Percentiles rank a stretch among this genome's conserved stretches.
phyloP scores from a whole-genome alignment of 2,888 invertebrate species.

The Frankliniella fusca region DNA sequence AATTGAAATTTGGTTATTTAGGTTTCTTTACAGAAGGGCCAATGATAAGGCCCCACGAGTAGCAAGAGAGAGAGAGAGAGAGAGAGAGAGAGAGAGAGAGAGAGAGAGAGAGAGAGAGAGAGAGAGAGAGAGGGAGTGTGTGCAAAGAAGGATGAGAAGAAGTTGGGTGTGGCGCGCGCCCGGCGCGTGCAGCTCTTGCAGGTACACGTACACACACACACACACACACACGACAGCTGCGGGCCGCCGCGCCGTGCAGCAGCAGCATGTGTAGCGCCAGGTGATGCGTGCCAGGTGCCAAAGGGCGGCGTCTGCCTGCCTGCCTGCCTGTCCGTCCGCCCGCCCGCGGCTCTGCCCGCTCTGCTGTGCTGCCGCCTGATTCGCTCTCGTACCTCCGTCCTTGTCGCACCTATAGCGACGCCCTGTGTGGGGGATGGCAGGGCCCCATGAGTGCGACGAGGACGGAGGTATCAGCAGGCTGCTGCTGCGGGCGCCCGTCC shows the following conservation, averaged over 20 bases:
- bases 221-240: background rate
- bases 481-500: too few relatives aligned
- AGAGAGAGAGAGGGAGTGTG: background rate
- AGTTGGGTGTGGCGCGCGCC: background rate
- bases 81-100: background rate
- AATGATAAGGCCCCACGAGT: too few relatives aligned
- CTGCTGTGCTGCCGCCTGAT: too few relatives aligned
- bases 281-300: too few relatives aligned
- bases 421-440: too few relatives aligned
- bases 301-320: too few relatives aligned
- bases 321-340: too few relatives aligned
- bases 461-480: too few relatives aligned
- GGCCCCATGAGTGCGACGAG: too few relatives aligned
- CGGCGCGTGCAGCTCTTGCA: background rate
- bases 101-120: background rate
- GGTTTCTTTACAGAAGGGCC: background rate
- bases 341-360: too few relatives aligned
- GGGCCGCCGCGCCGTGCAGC: background rate
- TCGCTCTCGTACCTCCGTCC: too few relatives aligned
- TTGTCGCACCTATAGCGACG: too few relatives aligned
- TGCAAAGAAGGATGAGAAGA: background rate
- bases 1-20: background rate
- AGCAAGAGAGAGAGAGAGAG: background rate
- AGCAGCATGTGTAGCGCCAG: background rate
- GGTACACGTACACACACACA: background rate